Conservation (phyloP, 1,140 invertebrate species). For the Macrobrachium rosenbergii region DNA sequence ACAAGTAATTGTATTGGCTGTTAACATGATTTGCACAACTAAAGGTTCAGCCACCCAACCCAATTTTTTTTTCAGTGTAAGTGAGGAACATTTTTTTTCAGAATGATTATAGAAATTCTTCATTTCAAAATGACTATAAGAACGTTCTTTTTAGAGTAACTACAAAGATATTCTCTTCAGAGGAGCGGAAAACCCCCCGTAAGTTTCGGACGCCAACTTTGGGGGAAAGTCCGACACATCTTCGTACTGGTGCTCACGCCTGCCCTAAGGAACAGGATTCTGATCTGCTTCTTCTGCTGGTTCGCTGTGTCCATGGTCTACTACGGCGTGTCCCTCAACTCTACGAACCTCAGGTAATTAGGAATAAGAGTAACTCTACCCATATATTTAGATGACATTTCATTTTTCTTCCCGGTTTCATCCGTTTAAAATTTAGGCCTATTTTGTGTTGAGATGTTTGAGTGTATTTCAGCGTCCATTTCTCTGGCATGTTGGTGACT, state of each 20-base stretch:
- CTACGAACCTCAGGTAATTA: background rate
- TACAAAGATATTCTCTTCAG: too few relatives aligned
- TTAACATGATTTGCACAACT: too few relatives aligned
- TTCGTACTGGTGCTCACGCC: background rate
- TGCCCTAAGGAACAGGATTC: background rate
- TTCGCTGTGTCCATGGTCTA: slow-evolving; percentile 5
- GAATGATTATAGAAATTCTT: too few relatives aligned
- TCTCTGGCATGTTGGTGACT: background rate
- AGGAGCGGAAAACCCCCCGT: too few relatives aligned
- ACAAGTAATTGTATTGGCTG: too few relatives aligned
- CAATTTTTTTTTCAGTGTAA: too few relatives aligned
- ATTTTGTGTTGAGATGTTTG: background rate
- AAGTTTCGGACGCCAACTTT: too few relatives aligned
- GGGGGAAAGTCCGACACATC: background rate
- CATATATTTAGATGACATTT: background rate
- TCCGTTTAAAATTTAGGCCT: background rate
- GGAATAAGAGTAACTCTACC: background rate
- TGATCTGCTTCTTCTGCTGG: background rate
- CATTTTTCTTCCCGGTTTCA: too few relatives aligned
- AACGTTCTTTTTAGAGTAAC: too few relatives aligned
- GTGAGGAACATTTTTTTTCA: too few relatives aligned
- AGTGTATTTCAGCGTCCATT: background rate
- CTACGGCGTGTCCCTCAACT: background rate
- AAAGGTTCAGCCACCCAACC: too few relatives aligned
- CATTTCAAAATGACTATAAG: too few relatives aligned